Base-by-base conservation (phyloP, 2,888 invertebrate species). In the Drosophila hawaiiensis region DNA sequence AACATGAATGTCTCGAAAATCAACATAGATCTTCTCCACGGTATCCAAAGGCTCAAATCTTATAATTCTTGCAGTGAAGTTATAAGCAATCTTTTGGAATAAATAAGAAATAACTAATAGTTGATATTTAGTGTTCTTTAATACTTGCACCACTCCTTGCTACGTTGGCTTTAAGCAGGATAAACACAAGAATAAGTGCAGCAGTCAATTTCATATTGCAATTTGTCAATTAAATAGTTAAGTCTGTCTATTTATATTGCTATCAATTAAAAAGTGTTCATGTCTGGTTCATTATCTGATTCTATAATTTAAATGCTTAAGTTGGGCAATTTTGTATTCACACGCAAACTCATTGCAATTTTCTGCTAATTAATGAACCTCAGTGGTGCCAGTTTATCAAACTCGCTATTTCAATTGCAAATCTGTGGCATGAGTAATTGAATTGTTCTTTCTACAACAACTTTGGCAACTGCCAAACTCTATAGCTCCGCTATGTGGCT, bases 321-420 rank as follows among this genome's bases (percentile, higher is more conserved):
- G 58, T 60, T 68, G 75, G 41, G 43, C 74, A 78, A 59, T 73
- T 73, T 68, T 31, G 56, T 58, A 22, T 47, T 22, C 54, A 61
- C 25, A 55, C 4, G 43, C 16, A 43, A 64, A 43, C 25, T n/a
- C 35, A 64, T 41, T 62, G 49, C 54, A 55, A 55, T 56, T 56
- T 29, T 19, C 6, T 29, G 28, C 28, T 67, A 74, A 73, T 74
- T 66, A 39, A 14, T 28, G 12, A 28, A 22, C 50, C 55, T 67
- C 49, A 67, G 35, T 35, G 60, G 35, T 22, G 35, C 5, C 10
- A 39, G 47, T 19, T 63, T 29, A 66, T 66, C 50, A 59, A 28
- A 9, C 14, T 47, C 9, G 16, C 31, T 4, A 25, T 39, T 68
- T 68, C 16, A n/a, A 29, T n/a, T 41, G 0, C 9, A 41, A 39